Evolutionary conservation across 2,113 vertebrate species (phyloP).

Genomic region (Bos javanicus): DNA sequence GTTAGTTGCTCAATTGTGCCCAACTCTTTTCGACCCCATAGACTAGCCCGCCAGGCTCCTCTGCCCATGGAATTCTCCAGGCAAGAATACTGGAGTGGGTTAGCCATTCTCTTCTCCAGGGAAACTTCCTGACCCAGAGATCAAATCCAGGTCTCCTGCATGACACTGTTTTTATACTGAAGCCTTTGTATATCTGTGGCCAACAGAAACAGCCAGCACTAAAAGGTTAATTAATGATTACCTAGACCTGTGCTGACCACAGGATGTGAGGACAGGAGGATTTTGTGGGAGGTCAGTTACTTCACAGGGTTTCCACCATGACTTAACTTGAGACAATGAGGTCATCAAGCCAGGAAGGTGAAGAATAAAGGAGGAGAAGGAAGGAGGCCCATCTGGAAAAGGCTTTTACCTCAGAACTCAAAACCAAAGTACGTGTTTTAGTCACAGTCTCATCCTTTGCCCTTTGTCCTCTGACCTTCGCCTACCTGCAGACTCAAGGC

Average conservation of each 20-base stretch:
- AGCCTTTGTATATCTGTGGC: neutral
- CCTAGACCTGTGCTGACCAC: neutral
- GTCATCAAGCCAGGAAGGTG: neutral
- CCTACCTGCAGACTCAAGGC: neutral
- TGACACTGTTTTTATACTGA: neutral
- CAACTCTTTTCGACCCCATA: neutral
- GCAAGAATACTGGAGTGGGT: neutral
- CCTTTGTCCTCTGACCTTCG: neutral
- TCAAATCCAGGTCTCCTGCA: neutral
- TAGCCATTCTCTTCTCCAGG: neutral
- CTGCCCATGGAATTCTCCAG: neutral
- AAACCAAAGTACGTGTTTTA: neutral
- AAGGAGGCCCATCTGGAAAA: neutral
- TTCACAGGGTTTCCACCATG: neutral
- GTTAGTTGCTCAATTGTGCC: neutral
- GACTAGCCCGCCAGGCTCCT: neutral
- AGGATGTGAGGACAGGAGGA: neutral
- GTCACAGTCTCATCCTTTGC: neutral
- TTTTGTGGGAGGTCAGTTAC: neutral
- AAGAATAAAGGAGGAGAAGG: neutral
- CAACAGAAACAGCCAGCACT: neutral
- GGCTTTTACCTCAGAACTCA: neutral
- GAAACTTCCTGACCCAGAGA: neutral
- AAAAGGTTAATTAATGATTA: neutral
- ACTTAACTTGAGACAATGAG: neutral